These are phyloP conservation scores for Orbicella faveolata DNA, from an alignment of 64 coral and sea anemone species.

Conservation along the genomic window DNA sequence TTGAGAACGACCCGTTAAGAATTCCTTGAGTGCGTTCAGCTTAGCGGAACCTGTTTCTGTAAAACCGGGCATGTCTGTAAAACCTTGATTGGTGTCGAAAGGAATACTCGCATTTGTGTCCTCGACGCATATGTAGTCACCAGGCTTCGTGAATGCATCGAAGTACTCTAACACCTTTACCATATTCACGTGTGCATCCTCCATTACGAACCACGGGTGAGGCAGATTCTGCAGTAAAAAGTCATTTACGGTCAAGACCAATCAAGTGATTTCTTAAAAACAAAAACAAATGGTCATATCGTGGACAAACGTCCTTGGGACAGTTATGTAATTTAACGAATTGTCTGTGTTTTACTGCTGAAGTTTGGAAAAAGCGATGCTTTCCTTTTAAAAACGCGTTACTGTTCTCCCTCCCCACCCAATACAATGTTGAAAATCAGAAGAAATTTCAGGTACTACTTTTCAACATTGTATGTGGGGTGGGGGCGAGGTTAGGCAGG, in stretches of 20 bases:
- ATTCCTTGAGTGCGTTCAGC: constrained; percentile 6
- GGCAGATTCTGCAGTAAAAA: constrained; percentile 32
- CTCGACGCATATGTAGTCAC: constrained; percentile 57
- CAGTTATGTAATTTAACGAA: too few species aligned
- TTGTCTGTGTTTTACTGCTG: too few species aligned
- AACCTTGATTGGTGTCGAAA: neutral
- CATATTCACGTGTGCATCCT: constrained; percentile 66
- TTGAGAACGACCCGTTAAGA: constrained; percentile 39
- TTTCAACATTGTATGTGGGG: too few species aligned
- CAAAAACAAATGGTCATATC: too few species aligned
- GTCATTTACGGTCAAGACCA: neutral
- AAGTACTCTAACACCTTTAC: constrained; percentile 41
- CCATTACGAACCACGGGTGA: constrained; percentile 62
- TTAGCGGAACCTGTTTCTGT: neutral
- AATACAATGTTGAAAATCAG: too few species aligned
- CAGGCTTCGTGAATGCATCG: constrained; percentile 44
- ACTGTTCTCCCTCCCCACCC: too few species aligned
- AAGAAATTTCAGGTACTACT: too few species aligned
- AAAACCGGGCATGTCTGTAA: constrained; percentile 16
- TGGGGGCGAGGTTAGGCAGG: too few species aligned
- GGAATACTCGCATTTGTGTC: constrained; percentile 30
- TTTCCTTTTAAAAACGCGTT: too few species aligned
- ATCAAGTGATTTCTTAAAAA: too few species aligned
- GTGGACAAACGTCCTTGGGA: too few species aligned
- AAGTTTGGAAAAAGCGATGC: too few species aligned